Evolutionary conservation across 1,140 invertebrate genomes (phyloP).

Genomic region (Lutraria rhynchaena): DNA sequence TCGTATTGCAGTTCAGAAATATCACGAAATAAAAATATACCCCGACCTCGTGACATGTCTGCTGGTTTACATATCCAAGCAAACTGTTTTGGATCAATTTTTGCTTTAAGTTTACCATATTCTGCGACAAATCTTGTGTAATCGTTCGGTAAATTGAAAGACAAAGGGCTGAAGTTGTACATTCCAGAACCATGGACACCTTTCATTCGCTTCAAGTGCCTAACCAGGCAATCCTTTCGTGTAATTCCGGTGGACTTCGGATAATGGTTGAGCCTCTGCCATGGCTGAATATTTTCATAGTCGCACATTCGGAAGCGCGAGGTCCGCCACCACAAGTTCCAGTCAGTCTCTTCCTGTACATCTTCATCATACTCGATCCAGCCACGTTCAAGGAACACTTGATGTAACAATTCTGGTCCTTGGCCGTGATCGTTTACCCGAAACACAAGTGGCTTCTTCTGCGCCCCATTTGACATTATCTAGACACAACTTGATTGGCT

Average conservation of each 20-base stretch:
- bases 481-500: neutral
- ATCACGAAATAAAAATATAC: constrained; percentile 91
- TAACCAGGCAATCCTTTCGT: constrained; percentile 90
- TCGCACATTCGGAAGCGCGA: constrained; percentile 87
- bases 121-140: constrained; percentile 92
- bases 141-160: constrained; percentile 91
- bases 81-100: constrained; percentile 60
- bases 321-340: constrained; percentile 93
- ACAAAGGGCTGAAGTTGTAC: constrained; percentile 92
- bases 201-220: constrained; percentile 91
- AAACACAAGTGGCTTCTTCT: constrained; percentile 71
- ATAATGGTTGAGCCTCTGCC: constrained; percentile 93
- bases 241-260: constrained; percentile 92
- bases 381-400: constrained; percentile 87
- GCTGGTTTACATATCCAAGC: constrained; percentile 94
- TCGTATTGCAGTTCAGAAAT: constrained; percentile 78
- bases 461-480: constrained; percentile 29
- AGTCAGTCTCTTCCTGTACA: constrained; percentile 86
- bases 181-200: constrained; percentile 89
- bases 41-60: constrained; percentile 91
- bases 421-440: constrained; percentile 86
- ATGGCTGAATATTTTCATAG: constrained; percentile 87
- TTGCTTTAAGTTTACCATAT: constrained; percentile 83
- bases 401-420: constrained; percentile 88
- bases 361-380: constrained; percentile 89